These are phyloP conservation scores for Zaprionus ghesquierei DNA, from an alignment of 1,140 invertebrate species.

Conservation along the genomic window DNA sequence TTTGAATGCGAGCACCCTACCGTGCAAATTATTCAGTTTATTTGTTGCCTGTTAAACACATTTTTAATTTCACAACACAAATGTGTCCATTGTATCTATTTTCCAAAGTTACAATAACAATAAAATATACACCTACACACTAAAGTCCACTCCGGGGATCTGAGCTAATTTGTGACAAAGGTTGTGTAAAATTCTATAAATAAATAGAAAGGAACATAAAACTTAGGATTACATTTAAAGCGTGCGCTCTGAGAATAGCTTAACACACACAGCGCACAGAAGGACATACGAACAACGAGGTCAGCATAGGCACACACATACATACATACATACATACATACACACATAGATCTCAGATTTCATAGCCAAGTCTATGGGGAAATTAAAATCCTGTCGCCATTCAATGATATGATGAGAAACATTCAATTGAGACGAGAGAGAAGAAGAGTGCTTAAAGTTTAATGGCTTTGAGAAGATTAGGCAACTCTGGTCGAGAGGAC, in stretches of 20 bases:
- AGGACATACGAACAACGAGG: not conserved
- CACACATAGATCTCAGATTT: not conserved
- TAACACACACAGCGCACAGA: not conserved
- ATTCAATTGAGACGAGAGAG: slow-evolving; percentile 7
- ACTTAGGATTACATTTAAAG: not conserved
- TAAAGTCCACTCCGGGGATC: not conserved
- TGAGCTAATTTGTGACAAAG: not conserved
- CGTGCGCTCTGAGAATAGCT: not conserved
- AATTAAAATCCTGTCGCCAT: slow-evolving; percentile 41
- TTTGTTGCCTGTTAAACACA: not conserved
- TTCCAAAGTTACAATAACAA: not conserved
- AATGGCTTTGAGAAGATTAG: slow-evolving; percentile 1
- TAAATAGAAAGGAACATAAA: not conserved
- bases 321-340: too few relatives aligned
- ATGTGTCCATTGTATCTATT: not conserved
- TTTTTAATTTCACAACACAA: not conserved
- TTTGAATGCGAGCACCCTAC: too few relatives aligned
- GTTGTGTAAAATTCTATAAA: slow-evolving; percentile 1
- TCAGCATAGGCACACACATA: not conserved
- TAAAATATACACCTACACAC: not conserved
- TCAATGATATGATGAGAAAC: slow-evolving; percentile 12
- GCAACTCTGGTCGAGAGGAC: not conserved
- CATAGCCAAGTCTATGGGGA: slow-evolving; percentile 29
- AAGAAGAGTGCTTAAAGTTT: slow-evolving; percentile 6
- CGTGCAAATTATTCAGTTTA: not conserved